Evolutionary conservation across 2,113 vertebrate species (phyloP).

Genomic region (Cynocephalus volans): DNA sequence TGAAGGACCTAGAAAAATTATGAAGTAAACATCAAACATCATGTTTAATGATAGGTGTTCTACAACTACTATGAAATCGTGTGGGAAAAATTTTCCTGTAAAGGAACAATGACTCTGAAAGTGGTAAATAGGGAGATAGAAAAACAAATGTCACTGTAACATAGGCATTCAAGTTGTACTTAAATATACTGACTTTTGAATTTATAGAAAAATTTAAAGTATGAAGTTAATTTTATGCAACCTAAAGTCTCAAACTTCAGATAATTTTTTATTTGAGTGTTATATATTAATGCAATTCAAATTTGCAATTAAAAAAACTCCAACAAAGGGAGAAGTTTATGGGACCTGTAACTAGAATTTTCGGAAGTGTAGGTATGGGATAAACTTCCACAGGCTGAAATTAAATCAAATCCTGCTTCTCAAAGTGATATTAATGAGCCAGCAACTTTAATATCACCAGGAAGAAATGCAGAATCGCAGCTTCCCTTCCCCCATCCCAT

Average conservation of each 20-base stretch:
- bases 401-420: not conserved
- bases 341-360: not conserved
- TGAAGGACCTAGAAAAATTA: not conserved
- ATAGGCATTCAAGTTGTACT: not conserved
- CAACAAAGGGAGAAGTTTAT: not conserved
- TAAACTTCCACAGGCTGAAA: not conserved
- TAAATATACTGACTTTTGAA: not conserved
- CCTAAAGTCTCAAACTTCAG: constrained; percentile 6
- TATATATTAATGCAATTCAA: not conserved
- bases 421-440: not conserved
- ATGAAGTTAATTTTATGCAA: constrained; percentile 40
- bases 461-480: not conserved
- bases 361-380: not conserved
- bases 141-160: not conserved
- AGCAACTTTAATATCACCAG: not conserved
- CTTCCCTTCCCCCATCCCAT: not conserved
- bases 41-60: not conserved
- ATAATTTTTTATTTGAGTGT: not conserved
- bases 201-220: constrained; percentile 5
- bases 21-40: not conserved
- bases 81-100: not conserved
- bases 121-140: not conserved
- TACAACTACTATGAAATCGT: not conserved
- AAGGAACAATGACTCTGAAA: not conserved
- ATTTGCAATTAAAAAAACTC: constrained; percentile 24